Conservation (phyloP, 2,888 invertebrate genomes). For the Zaprionus obscuricornis region DNA sequence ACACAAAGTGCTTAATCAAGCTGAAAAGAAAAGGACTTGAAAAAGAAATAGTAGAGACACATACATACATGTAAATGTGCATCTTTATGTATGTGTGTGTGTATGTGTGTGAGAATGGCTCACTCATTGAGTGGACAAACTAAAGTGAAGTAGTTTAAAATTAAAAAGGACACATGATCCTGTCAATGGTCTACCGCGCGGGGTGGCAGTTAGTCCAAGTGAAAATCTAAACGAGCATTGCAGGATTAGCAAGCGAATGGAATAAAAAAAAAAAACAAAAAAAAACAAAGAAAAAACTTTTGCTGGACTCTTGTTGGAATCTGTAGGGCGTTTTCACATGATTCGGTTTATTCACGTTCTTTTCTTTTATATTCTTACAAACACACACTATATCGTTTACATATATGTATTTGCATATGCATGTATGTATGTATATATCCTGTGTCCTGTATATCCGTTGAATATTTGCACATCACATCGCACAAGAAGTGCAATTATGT, state of each 20-base stretch:
- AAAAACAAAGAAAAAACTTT: too few species aligned
- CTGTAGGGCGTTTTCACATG: slow-evolving; percentile 63
- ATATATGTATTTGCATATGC: slow-evolving; percentile 1
- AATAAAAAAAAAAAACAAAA: not conserved
- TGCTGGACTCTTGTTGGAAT: slow-evolving; percentile 1
- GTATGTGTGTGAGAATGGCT: slow-evolving; percentile 7
- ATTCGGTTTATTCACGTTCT: slow-evolving; percentile 47
- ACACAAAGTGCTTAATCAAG: slow-evolving; percentile 80
- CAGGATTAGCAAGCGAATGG: slow-evolving; percentile 56
- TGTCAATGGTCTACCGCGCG: slow-evolving; percentile 53
- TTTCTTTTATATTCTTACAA: not conserved
- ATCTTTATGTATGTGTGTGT: too few species aligned
- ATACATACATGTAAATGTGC: slow-evolving; percentile 1
- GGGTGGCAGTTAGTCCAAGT: slow-evolving; percentile 44
- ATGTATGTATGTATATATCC: slow-evolving; percentile 10
- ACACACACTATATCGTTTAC: not conserved
- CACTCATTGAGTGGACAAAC: slow-evolving; percentile 64
- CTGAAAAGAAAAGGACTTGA: slow-evolving; percentile 68
- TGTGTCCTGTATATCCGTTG: slow-evolving; percentile 6
- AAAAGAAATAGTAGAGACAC: slow-evolving; percentile 32
- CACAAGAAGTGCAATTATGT: slow-evolving; percentile 77
- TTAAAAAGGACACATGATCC: slow-evolving; percentile 78
- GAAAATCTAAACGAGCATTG: slow-evolving; percentile 54
- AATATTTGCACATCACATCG: slow-evolving; percentile 55
- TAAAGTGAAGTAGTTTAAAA: slow-evolving; percentile 75